Base-by-base conservation (phyloP, 2,888 invertebrate species). In the Agapetus fuscipes region DNA sequence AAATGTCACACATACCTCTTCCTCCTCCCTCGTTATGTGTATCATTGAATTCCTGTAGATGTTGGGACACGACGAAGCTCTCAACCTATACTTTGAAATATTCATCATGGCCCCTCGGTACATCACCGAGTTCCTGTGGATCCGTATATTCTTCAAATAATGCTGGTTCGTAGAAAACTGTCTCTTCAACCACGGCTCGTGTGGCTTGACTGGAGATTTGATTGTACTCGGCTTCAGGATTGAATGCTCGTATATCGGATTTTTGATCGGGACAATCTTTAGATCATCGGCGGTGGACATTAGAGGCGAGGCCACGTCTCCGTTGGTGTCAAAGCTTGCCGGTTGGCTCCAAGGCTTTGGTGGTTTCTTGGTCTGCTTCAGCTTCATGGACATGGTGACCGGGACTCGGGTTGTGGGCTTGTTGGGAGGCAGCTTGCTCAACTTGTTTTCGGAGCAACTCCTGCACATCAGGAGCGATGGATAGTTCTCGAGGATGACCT, bases 41-140 rank as follows among this genome's bases (percentile, higher is more conserved):
- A 84, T 83, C 83, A 88, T 87, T n/a, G 87, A 88, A 56, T 87
- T 87, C 51, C 84, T 76, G 56, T 80, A 88, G 52, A 94, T 88
- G 61, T 94, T 84, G 0, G 94, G 94, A 58, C 93, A 93, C 30
- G 91, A 91, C 2, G 87, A 88, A 1, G 91, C 89, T 46, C 84
- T 74, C 42, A 90, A 62, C 37, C 81, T 74, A 59, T 90, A 90
- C 48, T 83, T 78, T 53, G 82, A 81, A 39, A 84, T 81, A 57
- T 85, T 88, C 39, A 90, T 62, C 68, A 88, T 82, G 3, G 89
- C 88, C 29, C 86, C 87, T 31, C 89, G 78, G 59, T 89, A 88
- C 59, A 88, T 84, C 48, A 90, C 79, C 0, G 86, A 86, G 55
- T 84, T 86, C 48, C 86, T 70, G 50, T 85, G 85, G 14, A 80